Evolutionary conservation across 2,113 vertebrate species (phyloP), one percentile per base, ranked within the genome.

Genomic region (Corvus hawaiiensis): DNA sequence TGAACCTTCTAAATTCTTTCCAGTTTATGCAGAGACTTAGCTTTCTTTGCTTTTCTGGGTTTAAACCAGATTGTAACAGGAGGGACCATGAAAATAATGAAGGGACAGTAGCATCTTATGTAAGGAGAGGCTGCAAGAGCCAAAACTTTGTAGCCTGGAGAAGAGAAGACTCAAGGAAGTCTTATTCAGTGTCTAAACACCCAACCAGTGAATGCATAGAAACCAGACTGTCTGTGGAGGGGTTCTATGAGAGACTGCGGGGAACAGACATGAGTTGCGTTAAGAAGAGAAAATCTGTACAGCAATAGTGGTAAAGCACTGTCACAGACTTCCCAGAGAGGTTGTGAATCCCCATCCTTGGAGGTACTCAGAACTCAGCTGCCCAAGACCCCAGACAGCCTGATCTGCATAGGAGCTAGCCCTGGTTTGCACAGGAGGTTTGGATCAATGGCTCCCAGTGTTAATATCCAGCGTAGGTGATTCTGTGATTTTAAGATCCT

Each of bases 401-500:
- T 37, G 20, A 44, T 37, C 27, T 73, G 41, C 7, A 10, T 5
- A 5, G 3, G 14, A 56, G 6, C 22, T 68, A 86, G 14, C 54
- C 10, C 21, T 41, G 21, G 6, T 61, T 68, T 75, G 10, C 32
- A 5, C 0, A 2, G n/a, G 7, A 72, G 4, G 3, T 4, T 44
- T 39, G 26, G 21, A 55, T 10, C 8, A 27, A 6, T 35, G 27
- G 48, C 28, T 55, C 44, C 19, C 41, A 62, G 43, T 6, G 6
- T 68, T 46, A 20, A 24, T 77, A 58, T 73, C 16, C 37, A 69
- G 11, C 4, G 30, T 48, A 8, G 24, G 27, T 0, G 1, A 41
- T 74, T 62, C 58, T 64, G 13, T 73, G 59, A 41, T 77, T 73
- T 85, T 63, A 83, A 64, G 62, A 43, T 44, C 33, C 28, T 87